Conservation (phyloP, 2,113 vertebrate genomes). For the Aegithalos caudatus region DNA sequence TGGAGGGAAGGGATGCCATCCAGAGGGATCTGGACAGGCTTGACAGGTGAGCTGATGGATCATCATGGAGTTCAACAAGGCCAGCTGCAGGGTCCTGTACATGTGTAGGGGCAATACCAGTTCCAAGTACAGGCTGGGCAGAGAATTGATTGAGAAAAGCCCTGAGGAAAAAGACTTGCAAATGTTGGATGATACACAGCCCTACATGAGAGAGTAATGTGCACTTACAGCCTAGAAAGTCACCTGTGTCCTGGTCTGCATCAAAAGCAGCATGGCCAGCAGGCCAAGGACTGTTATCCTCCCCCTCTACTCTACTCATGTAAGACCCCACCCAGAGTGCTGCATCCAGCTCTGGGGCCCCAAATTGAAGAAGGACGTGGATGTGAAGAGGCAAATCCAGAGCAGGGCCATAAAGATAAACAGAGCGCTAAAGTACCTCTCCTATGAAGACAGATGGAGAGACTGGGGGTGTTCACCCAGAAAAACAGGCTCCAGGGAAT, state of each 20-base stretch:
- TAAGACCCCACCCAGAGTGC: background rate
- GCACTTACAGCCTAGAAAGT: background rate
- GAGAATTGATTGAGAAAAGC: background rate
- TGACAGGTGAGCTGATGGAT: background rate
- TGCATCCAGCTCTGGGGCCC: background rate
- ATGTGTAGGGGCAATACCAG: background rate
- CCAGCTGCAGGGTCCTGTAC: background rate
- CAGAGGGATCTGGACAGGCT: background rate
- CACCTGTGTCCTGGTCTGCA: background rate
- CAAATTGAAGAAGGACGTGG: background rate
- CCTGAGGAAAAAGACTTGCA: no score
- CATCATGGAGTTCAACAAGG: background rate
- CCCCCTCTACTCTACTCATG: background rate
- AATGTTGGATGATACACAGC: background rate
- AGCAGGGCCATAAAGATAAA: background rate
- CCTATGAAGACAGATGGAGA: background rate
- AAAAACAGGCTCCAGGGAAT: no score
- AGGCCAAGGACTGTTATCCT: background rate
- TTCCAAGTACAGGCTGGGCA: background rate
- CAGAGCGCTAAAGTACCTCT: background rate
- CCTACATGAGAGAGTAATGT: accelerated
- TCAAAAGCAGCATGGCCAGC: background rate
- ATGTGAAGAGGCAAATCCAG: background rate
- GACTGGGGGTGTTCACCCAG: background rate
- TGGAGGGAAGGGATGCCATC: background rate